Conservation (phyloP, 1,140 invertebrate species). For the Brachystomella parvula region DNA sequence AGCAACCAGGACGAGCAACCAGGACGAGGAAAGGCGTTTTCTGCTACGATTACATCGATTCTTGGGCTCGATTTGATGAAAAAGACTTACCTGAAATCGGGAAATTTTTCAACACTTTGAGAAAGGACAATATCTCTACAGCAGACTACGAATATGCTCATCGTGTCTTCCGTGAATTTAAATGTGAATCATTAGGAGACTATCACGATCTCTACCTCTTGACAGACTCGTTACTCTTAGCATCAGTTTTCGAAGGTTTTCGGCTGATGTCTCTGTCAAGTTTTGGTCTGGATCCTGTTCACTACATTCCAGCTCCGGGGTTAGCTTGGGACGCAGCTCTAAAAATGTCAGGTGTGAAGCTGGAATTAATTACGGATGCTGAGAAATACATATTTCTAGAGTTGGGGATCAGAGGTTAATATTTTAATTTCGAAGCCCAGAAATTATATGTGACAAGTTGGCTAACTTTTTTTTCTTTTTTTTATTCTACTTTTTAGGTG, state of each 20-base stretch:
- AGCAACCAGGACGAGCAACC: too few species aligned
- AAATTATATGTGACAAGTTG: too few species aligned
- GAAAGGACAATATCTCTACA: background rate
- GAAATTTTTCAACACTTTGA: constrained; percentile 25
- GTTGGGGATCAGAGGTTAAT: constrained; percentile 8
- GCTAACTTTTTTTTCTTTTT: too few species aligned
- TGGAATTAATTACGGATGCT: constrained; percentile 36
- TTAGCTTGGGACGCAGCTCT: constrained; percentile 39
- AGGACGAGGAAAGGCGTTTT: constrained; percentile 15
- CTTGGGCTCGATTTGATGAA: constrained; percentile 30
- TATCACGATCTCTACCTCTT: constrained; percentile 40
- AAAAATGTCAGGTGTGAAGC: constrained; percentile 23
- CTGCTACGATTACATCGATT: constrained; percentile 20
- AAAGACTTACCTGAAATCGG: constrained; percentile 26
- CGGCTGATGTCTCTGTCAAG: constrained; percentile 8
- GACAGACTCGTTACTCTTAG: constrained; percentile 30
- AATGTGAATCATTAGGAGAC: constrained; percentile 35
- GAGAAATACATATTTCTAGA: constrained; percentile 40
- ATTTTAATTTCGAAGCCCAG: too few species aligned
- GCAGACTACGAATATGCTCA: constrained; percentile 38
- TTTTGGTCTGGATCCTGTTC: constrained; percentile 36
- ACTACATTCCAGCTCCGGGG: constrained; percentile 38
- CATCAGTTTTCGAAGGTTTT: constrained; percentile 41
- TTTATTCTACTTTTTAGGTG: constrained; percentile 26
- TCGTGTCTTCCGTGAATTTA: constrained; percentile 38